Percentiles rank a stretch among this genome's conserved stretches.
Conservation (phyloP, 35 echinoderm and acorn worm species). For the Amphiura filiformis region DNA sequence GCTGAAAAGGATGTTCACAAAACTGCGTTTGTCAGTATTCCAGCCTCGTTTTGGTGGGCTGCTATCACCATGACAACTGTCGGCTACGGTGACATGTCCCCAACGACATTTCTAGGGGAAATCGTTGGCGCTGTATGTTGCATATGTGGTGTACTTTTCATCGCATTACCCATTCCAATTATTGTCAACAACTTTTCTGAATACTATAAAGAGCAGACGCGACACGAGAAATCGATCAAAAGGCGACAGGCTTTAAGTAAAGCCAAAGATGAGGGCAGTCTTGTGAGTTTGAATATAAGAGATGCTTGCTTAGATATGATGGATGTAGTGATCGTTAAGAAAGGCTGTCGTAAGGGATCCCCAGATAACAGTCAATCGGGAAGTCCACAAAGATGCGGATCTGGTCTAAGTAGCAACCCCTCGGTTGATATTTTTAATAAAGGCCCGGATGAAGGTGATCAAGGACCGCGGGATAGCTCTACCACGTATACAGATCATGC, state of each 20-base stretch:
- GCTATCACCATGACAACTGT: conserved; percentile 99
- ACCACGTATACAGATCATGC: conserved; percentile 69
- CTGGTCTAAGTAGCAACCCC: conserved; percentile 16
- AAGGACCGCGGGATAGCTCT: conserved; percentile 58
- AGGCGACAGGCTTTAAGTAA: conserved; percentile 67
- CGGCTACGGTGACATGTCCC: conserved; percentile 94
- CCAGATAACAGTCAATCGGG: not conserved
- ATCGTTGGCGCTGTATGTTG: conserved; percentile 90
- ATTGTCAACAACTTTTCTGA: conserved; percentile 99
- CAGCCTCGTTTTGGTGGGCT: conserved; percentile 97
- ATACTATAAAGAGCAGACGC: conserved; percentile 88
- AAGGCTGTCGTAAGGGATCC: not conserved
- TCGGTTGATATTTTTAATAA: conserved; percentile 1
- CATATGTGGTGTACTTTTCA: conserved; percentile 94
- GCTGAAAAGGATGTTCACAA: conserved; percentile 73
- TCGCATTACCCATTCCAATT: conserved; percentile 95
- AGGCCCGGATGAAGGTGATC: not conserved
- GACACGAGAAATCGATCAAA: conserved; percentile 91
- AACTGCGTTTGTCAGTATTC: conserved; percentile 83
- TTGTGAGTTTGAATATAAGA: conserved; percentile 73
- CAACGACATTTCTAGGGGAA: conserved; percentile 69
- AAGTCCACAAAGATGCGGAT: not conserved
- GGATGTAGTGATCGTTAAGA: conserved; percentile 28
- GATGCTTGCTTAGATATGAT: conserved; percentile 41
- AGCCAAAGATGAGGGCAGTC: conserved; percentile 73